These are phyloP conservation scores for Agapostemon virescens DNA, from an alignment of 2,888 invertebrate species.

Conservation along the genomic window DNA sequence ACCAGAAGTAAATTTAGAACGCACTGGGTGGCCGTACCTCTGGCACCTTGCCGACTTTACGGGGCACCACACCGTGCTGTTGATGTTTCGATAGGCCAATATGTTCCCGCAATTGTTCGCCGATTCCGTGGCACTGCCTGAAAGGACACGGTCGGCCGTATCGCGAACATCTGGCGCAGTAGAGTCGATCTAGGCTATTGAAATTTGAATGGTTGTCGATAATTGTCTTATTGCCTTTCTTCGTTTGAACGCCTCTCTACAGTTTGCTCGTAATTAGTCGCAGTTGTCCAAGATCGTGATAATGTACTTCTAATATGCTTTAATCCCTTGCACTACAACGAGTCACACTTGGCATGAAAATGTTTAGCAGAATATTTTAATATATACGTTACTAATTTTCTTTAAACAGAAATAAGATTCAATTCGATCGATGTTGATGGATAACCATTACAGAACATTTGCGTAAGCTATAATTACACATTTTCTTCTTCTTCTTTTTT, in stretches of 20 bases:
- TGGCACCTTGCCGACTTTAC: slow-evolving; percentile 27
- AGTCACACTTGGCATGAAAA: no score
- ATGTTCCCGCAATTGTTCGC: slow-evolving; percentile 10
- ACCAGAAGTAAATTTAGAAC: slow-evolving; percentile 26
- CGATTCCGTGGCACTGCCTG: neutral
- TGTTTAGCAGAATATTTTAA: no score
- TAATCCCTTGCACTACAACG: no score
- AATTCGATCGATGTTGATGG: no score
- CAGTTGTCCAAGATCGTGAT: neutral
- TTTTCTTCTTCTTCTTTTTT: no score
- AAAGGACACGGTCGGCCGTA: slow-evolving; percentile 6
- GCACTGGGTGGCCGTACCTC: neutral
- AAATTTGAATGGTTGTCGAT: slow-evolving; percentile 5
- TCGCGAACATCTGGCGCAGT: neutral
- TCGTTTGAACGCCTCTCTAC: neutral
- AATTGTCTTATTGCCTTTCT: neutral
- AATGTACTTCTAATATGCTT: no score
- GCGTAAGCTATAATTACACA: no score
- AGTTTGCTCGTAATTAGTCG: neutral
- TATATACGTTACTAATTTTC: no score
- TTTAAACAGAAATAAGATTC: no score
- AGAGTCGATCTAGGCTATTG: neutral
- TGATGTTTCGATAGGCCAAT: slow-evolving; percentile 38
- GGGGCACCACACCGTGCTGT: slow-evolving; percentile 15
- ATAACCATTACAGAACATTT: no score